Evolutionary conservation across 1,140 invertebrate genomes (phyloP).

Genomic region (Bombus pascuorum): DNA sequence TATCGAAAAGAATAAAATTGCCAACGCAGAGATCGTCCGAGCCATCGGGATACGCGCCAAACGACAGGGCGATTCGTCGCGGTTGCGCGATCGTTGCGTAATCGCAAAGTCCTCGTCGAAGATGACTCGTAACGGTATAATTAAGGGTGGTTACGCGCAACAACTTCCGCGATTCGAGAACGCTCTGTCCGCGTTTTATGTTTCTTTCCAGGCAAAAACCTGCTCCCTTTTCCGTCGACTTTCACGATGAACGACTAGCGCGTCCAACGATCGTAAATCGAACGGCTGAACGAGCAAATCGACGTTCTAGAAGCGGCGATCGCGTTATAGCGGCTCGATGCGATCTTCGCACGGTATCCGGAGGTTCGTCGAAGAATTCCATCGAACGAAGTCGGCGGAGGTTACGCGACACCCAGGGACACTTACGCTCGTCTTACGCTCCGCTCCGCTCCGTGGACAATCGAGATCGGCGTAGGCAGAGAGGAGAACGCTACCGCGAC

Average conservation of each 20-base stretch:
- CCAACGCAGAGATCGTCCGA: too few species aligned
- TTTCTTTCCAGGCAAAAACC: background rate
- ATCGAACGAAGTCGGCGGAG: conserved; percentile 45
- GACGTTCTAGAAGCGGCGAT: background rate
- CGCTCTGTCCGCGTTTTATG: background rate
- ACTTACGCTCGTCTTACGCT: background rate
- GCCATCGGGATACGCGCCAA: too few species aligned
- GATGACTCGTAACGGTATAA: background rate
- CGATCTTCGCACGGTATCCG: background rate
- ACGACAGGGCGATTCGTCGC: background rate
- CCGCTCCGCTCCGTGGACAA: conserved; percentile 45
- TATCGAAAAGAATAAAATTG: too few species aligned
- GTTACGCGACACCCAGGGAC: conserved; percentile 26
- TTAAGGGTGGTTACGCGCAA: background rate
- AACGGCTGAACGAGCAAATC: background rate
- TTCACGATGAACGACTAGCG: background rate
- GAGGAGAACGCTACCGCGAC: background rate
- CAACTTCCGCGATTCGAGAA: background rate
- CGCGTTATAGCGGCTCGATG: background rate
- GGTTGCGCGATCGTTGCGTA: background rate
- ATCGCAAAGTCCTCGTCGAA: background rate
- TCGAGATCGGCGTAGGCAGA: conserved; percentile 65
- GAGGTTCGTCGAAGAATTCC: background rate
- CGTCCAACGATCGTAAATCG: background rate
- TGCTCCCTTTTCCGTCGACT: background rate